A percentile compares a stretch with the other conserved stretches of the same genome.
These are phyloP conservation scores for Drosophila recens DNA, from an alignment of 2,888 invertebrate genomes.

Conservation along the genomic window DNA sequence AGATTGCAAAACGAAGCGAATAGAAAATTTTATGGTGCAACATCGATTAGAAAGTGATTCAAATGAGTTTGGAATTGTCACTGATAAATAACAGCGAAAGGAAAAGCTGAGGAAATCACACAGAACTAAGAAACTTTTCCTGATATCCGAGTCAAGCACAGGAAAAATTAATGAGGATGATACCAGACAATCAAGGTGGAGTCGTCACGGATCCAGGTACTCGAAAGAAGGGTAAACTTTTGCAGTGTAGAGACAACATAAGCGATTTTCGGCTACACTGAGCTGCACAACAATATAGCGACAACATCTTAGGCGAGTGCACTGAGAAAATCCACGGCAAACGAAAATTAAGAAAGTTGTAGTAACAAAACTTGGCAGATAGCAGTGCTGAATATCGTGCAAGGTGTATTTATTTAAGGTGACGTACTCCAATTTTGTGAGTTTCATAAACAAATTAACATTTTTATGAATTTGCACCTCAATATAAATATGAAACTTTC, in stretches of 20 bases:
- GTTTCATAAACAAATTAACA: too few species aligned
- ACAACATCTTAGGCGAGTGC: constrained; percentile 24
- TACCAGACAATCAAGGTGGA: constrained; percentile 8
- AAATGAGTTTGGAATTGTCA: constrained; percentile 32
- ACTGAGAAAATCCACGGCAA: constrained; percentile 59
- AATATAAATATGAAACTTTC: too few species aligned
- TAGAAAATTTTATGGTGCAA: constrained; percentile 54
- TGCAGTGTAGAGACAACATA: constrained; percentile 56
- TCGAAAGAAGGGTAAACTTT: constrained; percentile 55
- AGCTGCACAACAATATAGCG: constrained; percentile 63
- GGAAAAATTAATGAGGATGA: constrained; percentile 37
- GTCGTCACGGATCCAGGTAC: constrained; percentile 8
- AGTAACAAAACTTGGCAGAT: constrained; percentile 8
- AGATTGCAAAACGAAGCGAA: constrained; percentile 67
- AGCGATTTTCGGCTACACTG: constrained; percentile 59
- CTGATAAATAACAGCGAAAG: constrained; percentile 2
- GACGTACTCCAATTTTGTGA: too few species aligned
- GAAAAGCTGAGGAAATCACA: constrained; percentile 32
- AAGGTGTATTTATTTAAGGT: too few species aligned
- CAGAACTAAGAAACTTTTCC: constrained; percentile 58
- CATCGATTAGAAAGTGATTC: constrained; percentile 24
- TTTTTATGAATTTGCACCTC: too few species aligned
- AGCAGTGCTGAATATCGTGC: constrained; percentile 16
- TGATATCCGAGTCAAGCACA: constrained; percentile 55
- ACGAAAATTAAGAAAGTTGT: constrained; percentile 74